phyloP scores from a whole-genome alignment of 2,113 vertebrate genomes.

The western clawed frog (Xenopus tropicalis) region DNA sequence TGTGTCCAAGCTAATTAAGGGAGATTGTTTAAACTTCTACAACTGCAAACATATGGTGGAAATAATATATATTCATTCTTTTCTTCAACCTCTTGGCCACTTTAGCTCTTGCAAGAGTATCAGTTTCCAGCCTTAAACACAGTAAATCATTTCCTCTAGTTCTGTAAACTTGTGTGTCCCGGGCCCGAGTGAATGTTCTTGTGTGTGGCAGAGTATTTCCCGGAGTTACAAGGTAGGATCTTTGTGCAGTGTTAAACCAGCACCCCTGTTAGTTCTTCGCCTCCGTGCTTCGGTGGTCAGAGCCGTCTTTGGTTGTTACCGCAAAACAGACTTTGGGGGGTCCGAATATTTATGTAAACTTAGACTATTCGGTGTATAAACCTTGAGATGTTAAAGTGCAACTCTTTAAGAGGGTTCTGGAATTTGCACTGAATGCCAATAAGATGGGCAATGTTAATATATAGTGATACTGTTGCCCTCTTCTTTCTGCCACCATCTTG shows the following conservation, averaged over 20 bases:
- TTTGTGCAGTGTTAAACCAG: not conserved
- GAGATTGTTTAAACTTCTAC: conserved; percentile 27
- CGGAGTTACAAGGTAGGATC: conserved; percentile 6
- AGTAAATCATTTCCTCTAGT: conserved; percentile 26
- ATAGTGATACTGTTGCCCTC: too few species aligned
- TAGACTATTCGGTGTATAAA: too few species aligned
- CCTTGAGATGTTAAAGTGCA: too few species aligned
- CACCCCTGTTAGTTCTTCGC: not conserved
- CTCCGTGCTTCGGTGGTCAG: too few species aligned
- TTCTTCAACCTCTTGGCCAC: conserved; percentile 28
- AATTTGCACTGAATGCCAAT: too few species aligned
- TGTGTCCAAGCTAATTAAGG: conserved; percentile 34
- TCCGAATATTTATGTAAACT: too few species aligned
- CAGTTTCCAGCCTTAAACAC: conserved; percentile 21
- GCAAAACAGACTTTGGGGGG: too few species aligned
- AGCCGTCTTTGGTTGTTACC: too few species aligned
- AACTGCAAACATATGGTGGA: conserved; percentile 40
- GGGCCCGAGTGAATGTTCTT: not conserved
- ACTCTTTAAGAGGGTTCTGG: too few species aligned
- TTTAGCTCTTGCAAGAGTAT: conserved; percentile 31
- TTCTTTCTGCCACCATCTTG: too few species aligned
- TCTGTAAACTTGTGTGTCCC: conserved; percentile 30
- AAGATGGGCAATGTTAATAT: too few species aligned
- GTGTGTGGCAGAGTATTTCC: not conserved
- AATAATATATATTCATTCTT: conserved; percentile 33